These are phyloP conservation scores for Tamandua tetradactyla DNA, from an alignment of 2,797 vertebrate genomes.

Conservation along the genomic window DNA sequence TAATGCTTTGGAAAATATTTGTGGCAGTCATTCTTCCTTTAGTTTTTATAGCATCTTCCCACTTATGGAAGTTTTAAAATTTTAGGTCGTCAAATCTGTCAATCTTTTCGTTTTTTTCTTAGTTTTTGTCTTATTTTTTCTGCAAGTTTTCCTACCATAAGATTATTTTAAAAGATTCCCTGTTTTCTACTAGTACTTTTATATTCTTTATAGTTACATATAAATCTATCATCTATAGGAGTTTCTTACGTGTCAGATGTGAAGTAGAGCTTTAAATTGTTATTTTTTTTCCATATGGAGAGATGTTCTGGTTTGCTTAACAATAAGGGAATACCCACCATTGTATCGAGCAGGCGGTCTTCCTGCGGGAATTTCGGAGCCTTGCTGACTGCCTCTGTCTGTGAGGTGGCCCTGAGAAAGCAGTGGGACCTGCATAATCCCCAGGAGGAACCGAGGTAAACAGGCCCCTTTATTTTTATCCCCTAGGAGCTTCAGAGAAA, in stretches of 20 bases:
- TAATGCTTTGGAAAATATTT: not conserved
- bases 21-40: not conserved
- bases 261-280: not conserved
- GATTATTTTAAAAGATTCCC: not conserved
- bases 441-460: not conserved
- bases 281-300: not conserved
- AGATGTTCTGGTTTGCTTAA: constrained; percentile 6
- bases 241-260: not conserved
- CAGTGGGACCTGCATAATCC: not conserved
- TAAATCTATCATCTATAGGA: constrained; percentile 8
- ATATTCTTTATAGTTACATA: not conserved
- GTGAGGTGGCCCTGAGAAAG: not conserved
- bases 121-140: constrained; percentile 4
- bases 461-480: not conserved
- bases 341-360: not conserved
- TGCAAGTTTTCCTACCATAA: not conserved
- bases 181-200: not conserved
- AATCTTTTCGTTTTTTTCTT: not conserved
- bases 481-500: constrained; percentile 92
- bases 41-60: not conserved
- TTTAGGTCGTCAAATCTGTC: not conserved
- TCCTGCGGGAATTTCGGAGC: not conserved
- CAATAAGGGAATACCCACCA: not conserved
- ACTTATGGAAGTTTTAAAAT: not conserved
- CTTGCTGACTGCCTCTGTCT: not conserved